These are phyloP conservation scores for Ceyx margarethae DNA, from an alignment of 2,113 vertebrate genomes.

Conservation along the genomic window DNA sequence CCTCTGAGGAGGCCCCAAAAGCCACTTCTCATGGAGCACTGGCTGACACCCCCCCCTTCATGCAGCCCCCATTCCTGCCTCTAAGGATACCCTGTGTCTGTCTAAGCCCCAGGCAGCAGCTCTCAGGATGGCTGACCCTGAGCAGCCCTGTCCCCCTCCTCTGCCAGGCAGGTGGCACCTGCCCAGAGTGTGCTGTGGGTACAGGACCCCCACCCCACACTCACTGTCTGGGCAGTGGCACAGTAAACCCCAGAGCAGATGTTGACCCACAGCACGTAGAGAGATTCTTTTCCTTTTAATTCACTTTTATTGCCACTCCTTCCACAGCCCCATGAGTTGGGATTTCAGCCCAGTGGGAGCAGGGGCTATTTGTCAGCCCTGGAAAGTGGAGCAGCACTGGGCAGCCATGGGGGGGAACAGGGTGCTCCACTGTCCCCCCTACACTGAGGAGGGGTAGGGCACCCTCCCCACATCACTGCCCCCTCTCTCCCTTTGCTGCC, in stretches of 20 bases:
- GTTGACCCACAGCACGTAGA: rapidly evolving
- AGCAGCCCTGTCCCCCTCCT: neutral
- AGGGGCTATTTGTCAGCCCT: neutral
- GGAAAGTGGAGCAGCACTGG: neutral
- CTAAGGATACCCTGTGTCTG: neutral
- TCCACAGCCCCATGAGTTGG: neutral
- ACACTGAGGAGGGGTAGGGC: neutral
- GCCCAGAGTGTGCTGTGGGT: neutral
- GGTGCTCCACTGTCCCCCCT: neutral
- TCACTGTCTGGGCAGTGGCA: rapidly evolving
- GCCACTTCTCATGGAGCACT: neutral
- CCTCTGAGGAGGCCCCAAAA: neutral
- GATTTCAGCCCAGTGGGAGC: neutral
- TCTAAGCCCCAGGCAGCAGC: neutral
- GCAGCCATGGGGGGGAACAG: rapidly evolving
- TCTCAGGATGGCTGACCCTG: neutral
- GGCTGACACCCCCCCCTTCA: neutral
- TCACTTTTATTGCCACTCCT: neutral
- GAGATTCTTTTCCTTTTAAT: neutral
- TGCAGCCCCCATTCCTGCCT: neutral
- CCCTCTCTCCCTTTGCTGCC: neutral
- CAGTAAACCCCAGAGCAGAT: neutral
- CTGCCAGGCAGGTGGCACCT: neutral
- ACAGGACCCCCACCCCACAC: neutral
- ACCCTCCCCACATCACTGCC: neutral